These are phyloP conservation scores for Polyploca ridens DNA, from an alignment of 2,888 invertebrate genomes.

Conservation along the genomic window DNA sequence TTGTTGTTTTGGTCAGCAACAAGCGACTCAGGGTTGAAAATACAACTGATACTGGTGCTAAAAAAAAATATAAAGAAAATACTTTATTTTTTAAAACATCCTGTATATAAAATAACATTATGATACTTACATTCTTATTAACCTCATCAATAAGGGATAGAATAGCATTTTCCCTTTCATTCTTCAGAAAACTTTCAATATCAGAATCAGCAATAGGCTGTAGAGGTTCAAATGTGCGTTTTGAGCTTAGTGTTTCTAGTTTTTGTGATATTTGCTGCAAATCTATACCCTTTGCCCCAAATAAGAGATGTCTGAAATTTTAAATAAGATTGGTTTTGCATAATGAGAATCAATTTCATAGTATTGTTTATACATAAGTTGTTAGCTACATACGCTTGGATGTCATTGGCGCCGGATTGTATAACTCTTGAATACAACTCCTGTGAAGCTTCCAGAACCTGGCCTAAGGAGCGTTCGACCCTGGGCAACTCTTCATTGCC, in stretches of 20 bases:
- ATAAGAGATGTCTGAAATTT: conserved; percentile 90
- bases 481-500: conserved; percentile 92
- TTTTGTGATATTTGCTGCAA: conserved; percentile 96
- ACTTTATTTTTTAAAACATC: too few species aligned
- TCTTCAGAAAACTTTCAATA: conserved; percentile 94
- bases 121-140: conserved; percentile 89
- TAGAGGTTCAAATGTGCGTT: conserved; percentile 94
- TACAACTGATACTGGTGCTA: too few species aligned
- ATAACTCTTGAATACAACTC: conserved; percentile 95
- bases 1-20: too few species aligned
- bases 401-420: conserved; percentile 93
- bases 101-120: not conserved
- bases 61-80: too few species aligned
- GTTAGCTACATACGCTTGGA: conserved; percentile 91
- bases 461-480: conserved; percentile 95
- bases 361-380: not conserved
- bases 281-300: conserved; percentile 97
- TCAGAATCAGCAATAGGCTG: conserved; percentile 96
- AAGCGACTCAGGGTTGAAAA: too few species aligned
- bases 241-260: conserved; percentile 93
- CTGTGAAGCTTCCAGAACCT: conserved; percentile 95
- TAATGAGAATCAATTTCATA: not conserved
- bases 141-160: conserved; percentile 95
- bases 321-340: conserved; percentile 9
- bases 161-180: conserved; percentile 97